These are phyloP conservation scores for Eriocheir sinensis DNA, from an alignment of 1,140 invertebrate genomes.

Conservation along the genomic window DNA sequence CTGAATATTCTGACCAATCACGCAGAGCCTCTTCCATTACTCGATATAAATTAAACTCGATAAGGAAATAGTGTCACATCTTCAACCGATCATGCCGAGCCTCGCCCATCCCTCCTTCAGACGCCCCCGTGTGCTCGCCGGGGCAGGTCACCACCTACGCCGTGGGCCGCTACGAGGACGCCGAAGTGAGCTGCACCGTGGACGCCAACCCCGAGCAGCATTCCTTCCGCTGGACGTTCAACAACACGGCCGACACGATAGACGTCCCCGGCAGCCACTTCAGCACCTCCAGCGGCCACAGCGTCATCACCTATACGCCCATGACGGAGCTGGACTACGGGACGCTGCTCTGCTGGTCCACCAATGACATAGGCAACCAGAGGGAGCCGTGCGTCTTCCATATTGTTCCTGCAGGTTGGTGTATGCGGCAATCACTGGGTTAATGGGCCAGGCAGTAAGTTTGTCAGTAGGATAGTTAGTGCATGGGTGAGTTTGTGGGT, in stretches of 20 bases:
- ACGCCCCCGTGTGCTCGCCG: conserved; percentile 87
- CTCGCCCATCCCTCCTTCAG: conserved; percentile 82
- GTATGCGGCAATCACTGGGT: background rate
- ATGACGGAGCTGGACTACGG: conserved; percentile 78
- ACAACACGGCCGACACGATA: conserved; percentile 83
- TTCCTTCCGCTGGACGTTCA: conserved; percentile 89
- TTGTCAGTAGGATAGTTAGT: background rate
- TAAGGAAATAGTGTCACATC: too few species aligned
- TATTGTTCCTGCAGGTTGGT: conserved; percentile 76
- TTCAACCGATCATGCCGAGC: too few species aligned
- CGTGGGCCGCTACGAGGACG: conserved; percentile 89
- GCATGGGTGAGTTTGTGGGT: background rate
- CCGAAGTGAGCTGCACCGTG: conserved; percentile 89
- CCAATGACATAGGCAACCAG: conserved; percentile 78
- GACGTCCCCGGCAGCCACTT: conserved; percentile 51
- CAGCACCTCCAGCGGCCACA: conserved; percentile 80
- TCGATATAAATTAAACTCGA: too few species aligned
- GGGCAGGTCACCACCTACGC: conserved; percentile 87
- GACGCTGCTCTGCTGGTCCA: conserved; percentile 73
- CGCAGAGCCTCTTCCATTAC: too few species aligned
- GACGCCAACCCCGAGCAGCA: conserved; percentile 89
- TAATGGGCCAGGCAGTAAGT: background rate
- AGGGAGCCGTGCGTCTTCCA: conserved; percentile 79
- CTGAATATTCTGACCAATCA: too few species aligned
- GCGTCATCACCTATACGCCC: conserved; percentile 78